Percentiles rank a stretch among this genome's conserved stretches.
Conservation (phyloP, 92 coral and sea anemone genomes). For the Micromussa lordhowensis region DNA sequence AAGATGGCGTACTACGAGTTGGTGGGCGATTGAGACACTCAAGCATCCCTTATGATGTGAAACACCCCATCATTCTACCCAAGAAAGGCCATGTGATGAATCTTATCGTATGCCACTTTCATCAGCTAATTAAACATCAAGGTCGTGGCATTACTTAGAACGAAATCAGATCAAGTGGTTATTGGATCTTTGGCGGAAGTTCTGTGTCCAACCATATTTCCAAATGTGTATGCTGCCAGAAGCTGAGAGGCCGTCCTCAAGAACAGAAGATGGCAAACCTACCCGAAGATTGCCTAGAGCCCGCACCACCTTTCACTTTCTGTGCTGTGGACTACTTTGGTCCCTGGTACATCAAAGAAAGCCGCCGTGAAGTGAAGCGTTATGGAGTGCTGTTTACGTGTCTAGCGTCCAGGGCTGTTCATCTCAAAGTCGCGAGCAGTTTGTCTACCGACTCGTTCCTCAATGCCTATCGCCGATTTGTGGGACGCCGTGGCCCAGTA, state of each 20-base stretch:
- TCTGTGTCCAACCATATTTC: background rate
- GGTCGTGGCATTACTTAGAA: background rate
- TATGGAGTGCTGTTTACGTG: constrained; percentile 8
- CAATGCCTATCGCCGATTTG: no score
- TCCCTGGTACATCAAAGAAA: background rate
- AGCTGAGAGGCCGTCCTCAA: background rate
- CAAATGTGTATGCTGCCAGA: background rate
- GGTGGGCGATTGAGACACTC: background rate
- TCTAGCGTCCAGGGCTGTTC: background rate
- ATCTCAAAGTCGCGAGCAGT: background rate
- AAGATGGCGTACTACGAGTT: background rate
- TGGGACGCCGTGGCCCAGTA: no score
- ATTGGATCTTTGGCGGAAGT: background rate
- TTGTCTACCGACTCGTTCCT: no score
- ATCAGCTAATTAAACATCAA: background rate
- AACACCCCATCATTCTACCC: background rate
- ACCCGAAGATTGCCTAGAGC: background rate
- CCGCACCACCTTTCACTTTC: background rate
- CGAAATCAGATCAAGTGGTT: background rate
- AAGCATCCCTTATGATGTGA: background rate
- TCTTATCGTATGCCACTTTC: background rate
- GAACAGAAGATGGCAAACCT: constrained; percentile 6
- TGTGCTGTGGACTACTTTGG: background rate
- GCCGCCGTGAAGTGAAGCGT: background rate
- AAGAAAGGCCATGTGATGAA: background rate